Percentiles rank a stretch among this genome's conserved stretches.
Evolutionary conservation across 92 coral and sea anemone species (phyloP).

Genomic region (Scolanthus callimorphus): DNA sequence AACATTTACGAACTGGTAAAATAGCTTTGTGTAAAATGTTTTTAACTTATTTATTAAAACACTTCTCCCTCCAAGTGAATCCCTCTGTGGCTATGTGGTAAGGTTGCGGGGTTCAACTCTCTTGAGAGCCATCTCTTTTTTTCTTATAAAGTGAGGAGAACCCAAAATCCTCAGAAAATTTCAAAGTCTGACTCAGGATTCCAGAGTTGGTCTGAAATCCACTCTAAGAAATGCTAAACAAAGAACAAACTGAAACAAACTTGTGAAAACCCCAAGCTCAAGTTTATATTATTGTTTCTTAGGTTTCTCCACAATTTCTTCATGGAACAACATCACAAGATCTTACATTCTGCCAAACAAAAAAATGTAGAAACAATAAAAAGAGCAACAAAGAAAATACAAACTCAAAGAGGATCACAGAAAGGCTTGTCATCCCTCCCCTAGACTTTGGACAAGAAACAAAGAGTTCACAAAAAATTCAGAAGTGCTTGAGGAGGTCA

Average conservation of each 20-base stretch:
- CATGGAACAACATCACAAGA: not conserved
- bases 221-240: no score
- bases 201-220: no score
- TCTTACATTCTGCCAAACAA: conserved; percentile 1
- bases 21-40: not conserved
- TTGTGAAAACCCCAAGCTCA: no score
- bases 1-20: no score
- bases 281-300: not conserved
- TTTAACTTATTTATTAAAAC: no score
- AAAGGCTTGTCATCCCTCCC: conserved; percentile 15
- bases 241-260: no score
- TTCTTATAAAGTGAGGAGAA: no score
- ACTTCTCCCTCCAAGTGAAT: not conserved
- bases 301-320: conserved; percentile 75
- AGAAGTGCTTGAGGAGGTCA: conserved; percentile 11
- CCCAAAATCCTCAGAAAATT: no score
- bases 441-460: conserved; percentile 27
- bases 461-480: not conserved
- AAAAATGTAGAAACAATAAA: conserved; percentile 4
- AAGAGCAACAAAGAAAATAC: conserved; percentile 6
- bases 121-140: no score
- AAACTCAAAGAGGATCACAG: not conserved
- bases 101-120: no score
- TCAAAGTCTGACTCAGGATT: no score
- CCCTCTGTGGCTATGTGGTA: no score